Evolutionary conservation across 2,797 vertebrate species (phyloP).

Genomic region (Peromyscus nudipes): DNA sequence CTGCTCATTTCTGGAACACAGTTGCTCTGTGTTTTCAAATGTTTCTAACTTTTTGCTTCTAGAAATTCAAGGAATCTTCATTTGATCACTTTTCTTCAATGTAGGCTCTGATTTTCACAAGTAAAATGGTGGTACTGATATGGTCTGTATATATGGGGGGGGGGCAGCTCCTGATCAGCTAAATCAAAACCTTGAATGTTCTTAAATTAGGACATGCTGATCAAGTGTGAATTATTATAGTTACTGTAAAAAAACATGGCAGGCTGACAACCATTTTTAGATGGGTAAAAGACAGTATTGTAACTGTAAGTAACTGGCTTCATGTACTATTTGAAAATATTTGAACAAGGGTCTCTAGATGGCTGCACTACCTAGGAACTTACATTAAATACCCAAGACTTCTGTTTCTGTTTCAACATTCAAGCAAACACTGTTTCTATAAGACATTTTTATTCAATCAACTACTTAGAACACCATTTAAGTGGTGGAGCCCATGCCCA

Average conservation of each 20-base stretch:
- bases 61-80: slow-evolving; percentile 36
- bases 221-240: not conserved
- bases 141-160: not conserved
- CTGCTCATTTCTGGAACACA: slow-evolving; percentile 35
- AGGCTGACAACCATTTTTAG: slow-evolving; percentile 46
- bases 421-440: not conserved
- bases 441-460: slow-evolving; percentile 40
- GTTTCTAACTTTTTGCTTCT: slow-evolving; percentile 29
- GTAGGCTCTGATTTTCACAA: not conserved
- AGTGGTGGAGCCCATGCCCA: not conserved
- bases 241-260: not conserved
- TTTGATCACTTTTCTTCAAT: slow-evolving; percentile 33
- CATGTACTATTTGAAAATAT: slow-evolving; percentile 59
- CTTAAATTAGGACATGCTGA: not conserved
- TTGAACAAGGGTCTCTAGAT: slow-evolving; percentile 59
- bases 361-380: slow-evolving; percentile 47
- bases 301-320: slow-evolving; percentile 39
- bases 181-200: not conserved
- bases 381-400: slow-evolving; percentile 46
- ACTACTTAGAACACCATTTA: slow-evolving; percentile 19
- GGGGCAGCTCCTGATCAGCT: not conserved
- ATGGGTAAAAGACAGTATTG: slow-evolving; percentile 42
- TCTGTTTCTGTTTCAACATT: slow-evolving; percentile 44
- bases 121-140: not conserved
- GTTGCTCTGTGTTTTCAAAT: not conserved